Evolutionary conservation across 2,113 vertebrate genomes (phyloP), one percentile per base, ranked within the genome.

Genomic region (Spilogale gracilis): DNA sequence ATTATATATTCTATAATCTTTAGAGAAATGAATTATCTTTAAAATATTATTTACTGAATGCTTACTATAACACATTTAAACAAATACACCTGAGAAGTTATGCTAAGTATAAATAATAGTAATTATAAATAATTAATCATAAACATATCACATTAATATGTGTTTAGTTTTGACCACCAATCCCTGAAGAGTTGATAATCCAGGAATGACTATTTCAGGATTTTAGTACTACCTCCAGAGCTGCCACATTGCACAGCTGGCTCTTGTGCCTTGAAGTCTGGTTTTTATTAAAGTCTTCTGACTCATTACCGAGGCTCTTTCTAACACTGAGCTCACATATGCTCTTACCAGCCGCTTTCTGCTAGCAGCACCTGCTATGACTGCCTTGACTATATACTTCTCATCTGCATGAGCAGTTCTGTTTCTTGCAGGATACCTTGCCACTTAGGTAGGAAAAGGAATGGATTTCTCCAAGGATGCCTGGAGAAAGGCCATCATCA

Each of bases 261-360:
- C 67, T 92, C 67, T 79, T 85, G 23, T 65, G 73, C 63, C 65
- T 90, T 94, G 54, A 52, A 90, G 43, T 94, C 91, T 61, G 54
- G 85, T 79, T 87, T 87, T 79, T 89, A 45, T 85, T 79, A 27
- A 65, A 86, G 79, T 60, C 78, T 71, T 85, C 79, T 94, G 96
- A 97, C 45, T 92, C 90, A 86, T 27, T 50, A 14, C 73, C n/a
- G 17, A 18, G 32, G 14, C 60, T 92, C 87, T 95, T 94, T 94
- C 88, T 92, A 90, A 69, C 63, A 83, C 48, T 32, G 60, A 92
- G 27, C 48, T 56, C 95, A 93, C 96, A 91, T 69, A 83, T 50
- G 56, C 45, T 97, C 93, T 74, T 38, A 38, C 43, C 63, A 17
- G 76, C 69, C n/a, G 14, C 81, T 83, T 56, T 83, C n/a, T 54